Percentiles rank a stretch among this genome's conserved stretches.
Evolutionary conservation across 2,888 invertebrate genomes (phyloP).

Genomic region (Stenodema calcarata): DNA sequence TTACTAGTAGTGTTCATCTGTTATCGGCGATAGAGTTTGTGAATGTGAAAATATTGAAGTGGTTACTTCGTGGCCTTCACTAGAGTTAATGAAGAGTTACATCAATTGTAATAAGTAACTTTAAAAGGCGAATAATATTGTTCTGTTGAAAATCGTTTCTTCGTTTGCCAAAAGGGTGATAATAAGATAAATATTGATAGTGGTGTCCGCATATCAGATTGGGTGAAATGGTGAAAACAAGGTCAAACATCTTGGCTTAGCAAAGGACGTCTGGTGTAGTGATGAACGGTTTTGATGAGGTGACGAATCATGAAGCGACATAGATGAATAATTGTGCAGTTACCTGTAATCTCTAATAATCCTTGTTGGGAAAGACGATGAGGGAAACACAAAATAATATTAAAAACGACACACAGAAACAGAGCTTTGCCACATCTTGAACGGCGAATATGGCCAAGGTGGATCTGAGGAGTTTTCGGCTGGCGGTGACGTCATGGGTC

Average conservation of each 20-base stretch:
- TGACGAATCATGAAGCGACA: neutral
- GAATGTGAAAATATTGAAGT: no score
- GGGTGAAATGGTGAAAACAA: neutral
- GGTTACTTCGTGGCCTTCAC: no score
- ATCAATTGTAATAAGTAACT: no score
- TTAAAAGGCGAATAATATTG: no score
- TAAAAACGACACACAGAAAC: conserved; percentile 33
- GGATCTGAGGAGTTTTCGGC: conserved; percentile 23
- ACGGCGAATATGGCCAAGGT: neutral
- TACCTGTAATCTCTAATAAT: conserved; percentile 2
- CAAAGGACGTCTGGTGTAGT: neutral
- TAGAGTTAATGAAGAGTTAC: no score
- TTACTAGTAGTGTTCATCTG: no score
- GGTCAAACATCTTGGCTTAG: neutral
- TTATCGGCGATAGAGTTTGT: no score
- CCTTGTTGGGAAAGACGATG: neutral
- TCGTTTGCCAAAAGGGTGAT: no score
- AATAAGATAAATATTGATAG: neutral
- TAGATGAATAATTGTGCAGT: neutral
- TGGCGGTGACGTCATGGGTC: conserved; percentile 19
- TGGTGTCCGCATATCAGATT: neutral
- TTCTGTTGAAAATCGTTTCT: no score
- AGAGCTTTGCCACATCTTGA: conserved; percentile 22
- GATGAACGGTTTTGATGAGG: neutral
- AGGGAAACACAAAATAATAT: conserved; percentile 8